Conservation (phyloP, 1,140 invertebrate species). For the Prorops nasuta region DNA sequence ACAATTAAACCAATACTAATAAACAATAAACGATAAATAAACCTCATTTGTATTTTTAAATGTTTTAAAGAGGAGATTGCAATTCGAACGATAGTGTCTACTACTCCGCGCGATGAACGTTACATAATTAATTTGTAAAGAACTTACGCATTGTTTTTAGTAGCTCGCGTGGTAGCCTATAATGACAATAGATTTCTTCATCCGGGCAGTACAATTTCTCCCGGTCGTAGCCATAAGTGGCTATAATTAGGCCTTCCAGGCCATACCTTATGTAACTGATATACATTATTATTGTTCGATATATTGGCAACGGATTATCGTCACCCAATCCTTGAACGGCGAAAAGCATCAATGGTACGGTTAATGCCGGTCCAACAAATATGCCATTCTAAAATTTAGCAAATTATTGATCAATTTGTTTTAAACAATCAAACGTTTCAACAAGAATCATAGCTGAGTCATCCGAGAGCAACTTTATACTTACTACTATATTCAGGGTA, state of each 20-base stretch:
- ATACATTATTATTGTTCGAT: constrained; percentile 73
- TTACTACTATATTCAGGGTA: constrained; percentile 69
- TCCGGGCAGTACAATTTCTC: constrained; percentile 66
- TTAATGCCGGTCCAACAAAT: constrained; percentile 72
- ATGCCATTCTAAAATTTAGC: constrained; percentile 77
- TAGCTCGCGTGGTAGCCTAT: constrained; percentile 63
- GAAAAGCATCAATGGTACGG: constrained; percentile 74
- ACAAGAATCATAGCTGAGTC: too few species aligned
- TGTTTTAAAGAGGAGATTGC: too few species aligned
- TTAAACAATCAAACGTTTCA: too few species aligned
- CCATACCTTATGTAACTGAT: constrained; percentile 80
- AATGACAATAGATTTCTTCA: constrained; percentile 68
- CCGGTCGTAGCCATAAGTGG: constrained; percentile 76
- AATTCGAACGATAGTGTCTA: too few species aligned
- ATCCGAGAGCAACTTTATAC: too few species aligned
- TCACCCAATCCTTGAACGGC: constrained; percentile 76
- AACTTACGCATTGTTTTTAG: constrained; percentile 60
- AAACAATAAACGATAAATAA: too few species aligned
- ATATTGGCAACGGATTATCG: constrained; percentile 61
- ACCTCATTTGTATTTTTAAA: too few species aligned
- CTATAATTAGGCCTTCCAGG: constrained; percentile 74
- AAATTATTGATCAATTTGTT: background rate
- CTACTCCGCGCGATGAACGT: too few species aligned
- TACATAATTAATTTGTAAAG: too few species aligned
- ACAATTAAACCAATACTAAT: too few species aligned